These are phyloP conservation scores for Lithodes maja DNA, from an alignment of 2,888 invertebrate genomes.

Conservation along the genomic window DNA sequence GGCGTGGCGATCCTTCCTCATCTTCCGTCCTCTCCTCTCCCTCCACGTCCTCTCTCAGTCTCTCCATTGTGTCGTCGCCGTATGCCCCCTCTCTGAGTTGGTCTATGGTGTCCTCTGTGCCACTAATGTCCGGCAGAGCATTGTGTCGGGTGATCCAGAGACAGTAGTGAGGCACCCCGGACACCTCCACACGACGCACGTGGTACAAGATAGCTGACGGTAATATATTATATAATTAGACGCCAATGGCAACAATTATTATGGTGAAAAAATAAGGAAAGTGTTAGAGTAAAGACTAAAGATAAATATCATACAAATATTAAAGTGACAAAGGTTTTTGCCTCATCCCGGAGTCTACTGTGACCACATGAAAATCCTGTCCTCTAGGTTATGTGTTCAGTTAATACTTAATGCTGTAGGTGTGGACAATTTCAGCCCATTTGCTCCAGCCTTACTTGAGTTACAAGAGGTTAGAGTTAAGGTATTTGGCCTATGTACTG, in stretches of 20 bases:
- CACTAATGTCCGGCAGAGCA: not conserved
- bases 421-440: no score
- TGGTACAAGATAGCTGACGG: conserved; percentile 55
- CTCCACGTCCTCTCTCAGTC: not conserved
- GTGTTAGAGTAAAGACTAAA: no score
- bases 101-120: not conserved
- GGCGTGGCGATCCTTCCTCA: not conserved
- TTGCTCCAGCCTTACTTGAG: no score
- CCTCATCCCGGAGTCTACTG: no score
- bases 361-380: no score
- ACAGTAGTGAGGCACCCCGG: conserved; percentile 30
- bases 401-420: no score
- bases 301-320: no score
- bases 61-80: not conserved
- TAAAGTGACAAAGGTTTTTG: no score
- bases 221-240: not conserved
- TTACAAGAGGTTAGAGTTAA: no score
- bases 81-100: not conserved
- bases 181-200: conserved; percentile 48
- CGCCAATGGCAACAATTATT: not conserved
- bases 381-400: no score
- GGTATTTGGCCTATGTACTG: no score
- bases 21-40: not conserved
- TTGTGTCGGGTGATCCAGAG: conserved; percentile 28
- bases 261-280: no score